These are phyloP conservation scores for Teleogryllus occipitalis DNA, from an alignment of 1,140 invertebrate species.

Conservation along the genomic window DNA sequence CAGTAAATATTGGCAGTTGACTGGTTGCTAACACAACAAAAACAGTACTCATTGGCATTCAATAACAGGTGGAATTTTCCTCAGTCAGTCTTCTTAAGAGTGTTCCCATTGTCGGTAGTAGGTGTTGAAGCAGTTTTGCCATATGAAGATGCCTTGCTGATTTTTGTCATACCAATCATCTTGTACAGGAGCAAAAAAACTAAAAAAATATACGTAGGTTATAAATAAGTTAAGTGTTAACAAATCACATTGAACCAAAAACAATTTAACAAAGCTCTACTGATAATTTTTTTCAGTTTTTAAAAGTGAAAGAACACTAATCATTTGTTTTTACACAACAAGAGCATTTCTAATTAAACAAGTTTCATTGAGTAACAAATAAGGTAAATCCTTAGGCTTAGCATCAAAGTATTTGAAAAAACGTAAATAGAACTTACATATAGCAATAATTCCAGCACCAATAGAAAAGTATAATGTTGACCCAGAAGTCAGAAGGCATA, in stretches of 20 bases:
- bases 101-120: neutral
- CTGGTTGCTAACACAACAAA: neutral
- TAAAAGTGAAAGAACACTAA: no score
- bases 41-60: neutral
- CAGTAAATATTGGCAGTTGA: neutral
- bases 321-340: no score
- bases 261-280: no score
- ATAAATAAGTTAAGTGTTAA: neutral
- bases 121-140: conserved; percentile 40
- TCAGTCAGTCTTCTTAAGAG: neutral
- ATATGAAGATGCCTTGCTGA: conserved; percentile 75
- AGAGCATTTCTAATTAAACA: conserved; percentile 31
- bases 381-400: conserved; percentile 22
- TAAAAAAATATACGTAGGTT: conserved; percentile 42
- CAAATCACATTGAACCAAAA: no score
- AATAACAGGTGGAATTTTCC: neutral
- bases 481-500: conserved; percentile 58
- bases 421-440: conserved; percentile 53
- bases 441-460: conserved; percentile 52
- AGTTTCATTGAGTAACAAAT: conserved; percentile 31
- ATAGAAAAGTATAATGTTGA: conserved; percentile 61
- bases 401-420: neutral
- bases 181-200: conserved; percentile 69
- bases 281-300: no score
- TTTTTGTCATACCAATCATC: conserved; percentile 73